These are phyloP conservation scores for Eubasilissa splendida DNA, from an alignment of 2,888 invertebrate genomes.

Conservation along the genomic window DNA sequence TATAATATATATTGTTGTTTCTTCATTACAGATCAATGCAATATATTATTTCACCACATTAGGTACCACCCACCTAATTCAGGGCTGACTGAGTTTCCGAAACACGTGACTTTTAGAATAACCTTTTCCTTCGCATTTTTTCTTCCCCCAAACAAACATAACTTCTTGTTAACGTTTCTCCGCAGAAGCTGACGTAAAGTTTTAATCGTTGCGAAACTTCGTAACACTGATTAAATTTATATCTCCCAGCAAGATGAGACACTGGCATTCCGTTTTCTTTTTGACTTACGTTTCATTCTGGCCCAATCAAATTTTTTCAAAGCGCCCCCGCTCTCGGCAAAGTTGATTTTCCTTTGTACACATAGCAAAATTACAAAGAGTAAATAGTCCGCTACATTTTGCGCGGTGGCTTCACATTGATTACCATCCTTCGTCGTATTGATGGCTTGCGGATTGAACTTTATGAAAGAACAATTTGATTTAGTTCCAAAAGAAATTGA, in stretches of 20 bases:
- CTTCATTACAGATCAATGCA: too few species aligned
- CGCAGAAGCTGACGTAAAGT: conserved; percentile 52
- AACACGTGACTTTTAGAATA: conserved; percentile 14
- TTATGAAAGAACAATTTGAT: neutral
- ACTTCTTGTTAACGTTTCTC: conserved; percentile 57
- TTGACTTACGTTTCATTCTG: conserved; percentile 7
- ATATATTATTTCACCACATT: too few species aligned
- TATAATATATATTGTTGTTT: too few species aligned
- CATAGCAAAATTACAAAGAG: neutral
- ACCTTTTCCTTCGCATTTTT: conserved; percentile 42
- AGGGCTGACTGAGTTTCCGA: neutral
- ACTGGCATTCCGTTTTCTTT: conserved; percentile 28
- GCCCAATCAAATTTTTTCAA: neutral
- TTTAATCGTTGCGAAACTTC: conserved; percentile 55
- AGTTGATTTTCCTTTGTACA: neutral
- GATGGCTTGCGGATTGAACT: neutral
- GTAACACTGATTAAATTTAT: conserved; percentile 56
- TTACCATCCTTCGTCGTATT: neutral
- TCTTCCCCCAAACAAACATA: conserved; percentile 54
- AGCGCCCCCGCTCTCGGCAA: neutral
- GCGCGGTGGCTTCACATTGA: neutral
- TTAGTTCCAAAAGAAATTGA: neutral
- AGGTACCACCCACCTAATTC: neutral
- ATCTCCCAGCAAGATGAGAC: conserved; percentile 40
- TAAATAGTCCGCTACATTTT: neutral